These are phyloP conservation scores for Bombyx mandarina DNA, from an alignment of 1,140 invertebrate genomes.

Conservation along the genomic window DNA sequence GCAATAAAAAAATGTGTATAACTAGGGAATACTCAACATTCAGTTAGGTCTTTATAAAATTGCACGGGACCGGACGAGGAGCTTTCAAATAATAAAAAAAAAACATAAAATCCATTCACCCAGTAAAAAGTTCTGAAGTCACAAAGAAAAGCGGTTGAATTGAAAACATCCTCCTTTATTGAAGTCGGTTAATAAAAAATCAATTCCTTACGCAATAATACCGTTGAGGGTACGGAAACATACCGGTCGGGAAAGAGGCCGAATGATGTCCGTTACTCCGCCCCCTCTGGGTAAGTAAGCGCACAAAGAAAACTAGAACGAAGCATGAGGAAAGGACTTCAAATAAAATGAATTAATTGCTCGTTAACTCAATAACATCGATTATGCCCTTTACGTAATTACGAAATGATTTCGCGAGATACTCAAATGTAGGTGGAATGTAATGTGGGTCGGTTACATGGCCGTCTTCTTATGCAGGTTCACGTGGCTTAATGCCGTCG, in stretches of 20 bases:
- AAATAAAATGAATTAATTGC: too few relatives aligned
- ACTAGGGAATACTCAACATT: too few relatives aligned
- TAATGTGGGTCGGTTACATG: slow-evolving; percentile 14
- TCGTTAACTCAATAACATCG: neutral
- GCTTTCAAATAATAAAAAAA: too few relatives aligned
- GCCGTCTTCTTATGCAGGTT: slow-evolving; percentile 14
- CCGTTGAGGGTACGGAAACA: slow-evolving; percentile 5
- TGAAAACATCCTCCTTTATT: too few relatives aligned
- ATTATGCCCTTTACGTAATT: slow-evolving; percentile 7
- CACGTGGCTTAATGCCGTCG: slow-evolving; percentile 7
- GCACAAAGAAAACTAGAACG: neutral
- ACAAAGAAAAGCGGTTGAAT: too few relatives aligned
- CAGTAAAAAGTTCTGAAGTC: too few relatives aligned
- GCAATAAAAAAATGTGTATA: too few relatives aligned
- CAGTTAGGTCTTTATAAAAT: too few relatives aligned
- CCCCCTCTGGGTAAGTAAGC: neutral
- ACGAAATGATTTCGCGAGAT: slow-evolving; percentile 2
- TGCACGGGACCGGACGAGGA: too few relatives aligned
- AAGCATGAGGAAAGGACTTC: too few relatives aligned
- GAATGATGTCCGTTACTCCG: neutral
- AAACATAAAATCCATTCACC: too few relatives aligned
- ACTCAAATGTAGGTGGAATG: slow-evolving; percentile 9
- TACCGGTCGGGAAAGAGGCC: slow-evolving; percentile 2
- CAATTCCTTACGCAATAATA: neutral
- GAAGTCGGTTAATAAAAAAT: too few relatives aligned